phyloP scores from a whole-genome alignment of 2,797 vertebrate genomes.

The Ara ararauna region DNA sequence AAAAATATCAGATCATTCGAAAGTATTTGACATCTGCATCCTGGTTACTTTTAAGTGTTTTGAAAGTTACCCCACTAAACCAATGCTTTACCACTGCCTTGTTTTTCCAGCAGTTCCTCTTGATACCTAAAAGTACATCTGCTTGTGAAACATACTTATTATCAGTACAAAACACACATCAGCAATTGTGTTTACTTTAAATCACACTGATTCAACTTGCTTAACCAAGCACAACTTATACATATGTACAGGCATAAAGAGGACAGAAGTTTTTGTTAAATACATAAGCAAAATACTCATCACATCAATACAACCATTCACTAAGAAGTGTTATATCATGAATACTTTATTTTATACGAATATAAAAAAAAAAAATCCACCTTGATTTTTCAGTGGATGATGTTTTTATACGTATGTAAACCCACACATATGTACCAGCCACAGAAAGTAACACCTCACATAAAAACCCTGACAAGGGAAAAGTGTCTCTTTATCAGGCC shows the following conservation, averaged over 20 bases:
- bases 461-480: neutral
- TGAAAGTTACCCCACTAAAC: neutral
- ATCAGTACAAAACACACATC: neutral
- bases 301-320: neutral
- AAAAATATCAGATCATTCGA: neutral
- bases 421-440: neutral
- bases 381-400: neutral
- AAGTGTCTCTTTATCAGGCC: neutral
- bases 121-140: neutral
- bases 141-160: neutral
- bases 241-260: neutral
- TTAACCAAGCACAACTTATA: neutral
- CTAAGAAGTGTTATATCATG: neutral
- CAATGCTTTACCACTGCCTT: neutral
- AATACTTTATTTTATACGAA: neutral
- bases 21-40: neutral
- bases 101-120: neutral
- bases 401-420: neutral
- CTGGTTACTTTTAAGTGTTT: neutral
- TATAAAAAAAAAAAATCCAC: neutral
- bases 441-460: neutral
- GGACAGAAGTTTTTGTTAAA: neutral
- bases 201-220: neutral
- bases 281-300: neutral
- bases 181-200: neutral